phyloP scores from a whole-genome alignment of 2,888 invertebrate species.

The Onchidella celtica region DNA sequence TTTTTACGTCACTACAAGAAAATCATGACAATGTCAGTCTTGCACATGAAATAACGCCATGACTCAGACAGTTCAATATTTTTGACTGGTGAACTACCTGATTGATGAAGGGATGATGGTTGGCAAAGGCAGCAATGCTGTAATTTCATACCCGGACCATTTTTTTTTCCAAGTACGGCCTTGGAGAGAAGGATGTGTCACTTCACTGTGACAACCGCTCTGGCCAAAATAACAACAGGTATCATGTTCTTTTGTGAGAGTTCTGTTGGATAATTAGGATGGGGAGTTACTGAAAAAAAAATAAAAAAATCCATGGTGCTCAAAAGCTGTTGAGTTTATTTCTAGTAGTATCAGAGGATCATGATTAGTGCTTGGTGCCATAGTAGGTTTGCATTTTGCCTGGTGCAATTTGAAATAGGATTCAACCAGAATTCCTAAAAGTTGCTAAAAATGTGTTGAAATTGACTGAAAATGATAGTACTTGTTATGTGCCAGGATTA shows the following conservation, averaged over 20 bases:
- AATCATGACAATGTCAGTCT: neutral
- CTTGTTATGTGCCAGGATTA: neutral
- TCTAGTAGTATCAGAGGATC: neutral
- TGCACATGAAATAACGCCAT: neutral
- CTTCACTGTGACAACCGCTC: neutral
- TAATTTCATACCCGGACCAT: neutral
- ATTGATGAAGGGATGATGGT: neutral
- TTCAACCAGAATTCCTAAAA: no score
- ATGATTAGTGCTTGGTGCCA: neutral
- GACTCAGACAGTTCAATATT: neutral
- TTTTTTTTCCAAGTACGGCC: neutral
- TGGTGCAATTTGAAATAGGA: no score
- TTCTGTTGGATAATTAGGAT: neutral
- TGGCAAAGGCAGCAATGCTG: neutral
- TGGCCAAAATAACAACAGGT: neutral
- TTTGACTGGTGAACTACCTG: neutral
- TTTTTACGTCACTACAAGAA: neutral
- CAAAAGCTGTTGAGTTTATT: neutral
- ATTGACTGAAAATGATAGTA: neutral
- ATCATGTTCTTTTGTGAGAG: neutral
- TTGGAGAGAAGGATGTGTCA: neutral
- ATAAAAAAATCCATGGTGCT: neutral
- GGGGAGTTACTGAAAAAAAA: neutral
- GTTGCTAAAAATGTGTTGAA: neutral
- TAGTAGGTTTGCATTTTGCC: no score